Evolutionary conservation across 2,888 invertebrate genomes (phyloP).

Genomic region (Leptopilina syphax): DNA sequence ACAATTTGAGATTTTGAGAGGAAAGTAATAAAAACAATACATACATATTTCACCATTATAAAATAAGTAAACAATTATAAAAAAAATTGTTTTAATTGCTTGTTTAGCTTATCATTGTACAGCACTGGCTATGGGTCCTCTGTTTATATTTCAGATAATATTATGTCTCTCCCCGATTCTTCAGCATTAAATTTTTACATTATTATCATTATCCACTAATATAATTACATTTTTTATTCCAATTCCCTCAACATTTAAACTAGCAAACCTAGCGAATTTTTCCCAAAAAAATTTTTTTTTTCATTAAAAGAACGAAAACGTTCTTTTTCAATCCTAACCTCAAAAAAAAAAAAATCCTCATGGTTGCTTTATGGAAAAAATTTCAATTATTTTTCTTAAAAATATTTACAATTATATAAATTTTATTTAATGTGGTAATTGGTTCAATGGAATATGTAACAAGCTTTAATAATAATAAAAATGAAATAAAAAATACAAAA

Average conservation of each 20-base stretch:
- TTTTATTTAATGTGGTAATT: background rate
- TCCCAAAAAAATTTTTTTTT: background rate
- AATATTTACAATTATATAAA: background rate
- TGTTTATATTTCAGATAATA: conserved; percentile 71
- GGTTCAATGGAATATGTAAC: conserved; percentile 4
- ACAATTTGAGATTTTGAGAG: conserved; percentile 49
- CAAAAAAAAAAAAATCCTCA: too few relatives aligned
- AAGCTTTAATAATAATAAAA: background rate
- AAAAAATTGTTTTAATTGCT: conserved; percentile 58
- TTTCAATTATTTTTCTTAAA: too few relatives aligned
- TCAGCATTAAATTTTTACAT: conserved; percentile 58
- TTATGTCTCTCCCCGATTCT: conserved; percentile 62
- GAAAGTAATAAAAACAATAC: background rate
- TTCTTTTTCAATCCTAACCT: too few relatives aligned
- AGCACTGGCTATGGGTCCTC: conserved; percentile 73
- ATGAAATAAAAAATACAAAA: background rate
- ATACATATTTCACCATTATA: conserved; percentile 22
- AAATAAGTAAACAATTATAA: conserved; percentile 29
- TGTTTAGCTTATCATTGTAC: conserved; percentile 73
- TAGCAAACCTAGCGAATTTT: too few relatives aligned
- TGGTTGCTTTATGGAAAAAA: too few relatives aligned
- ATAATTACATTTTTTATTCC: background rate
- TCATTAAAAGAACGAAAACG: too few relatives aligned
- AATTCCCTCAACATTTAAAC: background rate
- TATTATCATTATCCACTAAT: background rate